These are phyloP conservation scores for Hypomecis atomaria DNA, from an alignment of 2,888 invertebrate species.

Conservation along the genomic window DNA sequence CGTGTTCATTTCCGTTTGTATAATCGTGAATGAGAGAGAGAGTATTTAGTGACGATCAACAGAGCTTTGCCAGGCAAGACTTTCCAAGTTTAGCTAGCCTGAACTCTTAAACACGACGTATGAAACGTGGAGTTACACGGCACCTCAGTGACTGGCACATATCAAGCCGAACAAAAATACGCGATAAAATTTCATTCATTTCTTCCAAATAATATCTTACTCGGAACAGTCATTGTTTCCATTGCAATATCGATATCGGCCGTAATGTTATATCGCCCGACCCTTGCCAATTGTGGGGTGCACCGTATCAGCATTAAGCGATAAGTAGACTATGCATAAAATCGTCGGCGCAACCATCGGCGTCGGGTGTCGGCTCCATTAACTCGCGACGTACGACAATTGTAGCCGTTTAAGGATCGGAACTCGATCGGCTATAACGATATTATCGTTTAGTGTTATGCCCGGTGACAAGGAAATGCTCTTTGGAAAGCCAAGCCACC, in stretches of 20 bases:
- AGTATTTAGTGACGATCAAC: too few species aligned
- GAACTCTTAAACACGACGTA: too few species aligned
- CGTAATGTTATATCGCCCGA: constrained; percentile 21
- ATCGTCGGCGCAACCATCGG: constrained; percentile 31
- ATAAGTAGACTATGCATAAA: constrained; percentile 66
- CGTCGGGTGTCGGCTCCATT: constrained; percentile 64
- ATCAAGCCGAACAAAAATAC: too few species aligned
- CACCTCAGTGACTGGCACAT: too few species aligned
- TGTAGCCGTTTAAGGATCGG: constrained; percentile 77
- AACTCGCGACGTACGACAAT: constrained; percentile 72
- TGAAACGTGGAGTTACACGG: too few species aligned
- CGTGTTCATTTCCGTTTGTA: too few species aligned
- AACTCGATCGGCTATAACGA: constrained; percentile 72
- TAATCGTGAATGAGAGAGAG: too few species aligned
- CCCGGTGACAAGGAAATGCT: constrained; percentile 82
- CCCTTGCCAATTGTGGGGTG: constrained; percentile 37
- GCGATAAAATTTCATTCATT: too few species aligned
- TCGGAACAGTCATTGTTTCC: constrained; percentile 20
- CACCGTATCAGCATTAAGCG: constrained; percentile 48
- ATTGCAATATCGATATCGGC: constrained; percentile 16
- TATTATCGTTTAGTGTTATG: constrained; percentile 83
- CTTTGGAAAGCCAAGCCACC: constrained; percentile 61
- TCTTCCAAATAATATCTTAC: neutral
- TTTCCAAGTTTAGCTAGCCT: too few species aligned
- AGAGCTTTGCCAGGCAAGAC: too few species aligned